Percentiles rank a stretch among this genome's conserved stretches.
phyloP scores from a whole-genome alignment of 2,888 invertebrate genomes.

The Achlya flavicornis region DNA sequence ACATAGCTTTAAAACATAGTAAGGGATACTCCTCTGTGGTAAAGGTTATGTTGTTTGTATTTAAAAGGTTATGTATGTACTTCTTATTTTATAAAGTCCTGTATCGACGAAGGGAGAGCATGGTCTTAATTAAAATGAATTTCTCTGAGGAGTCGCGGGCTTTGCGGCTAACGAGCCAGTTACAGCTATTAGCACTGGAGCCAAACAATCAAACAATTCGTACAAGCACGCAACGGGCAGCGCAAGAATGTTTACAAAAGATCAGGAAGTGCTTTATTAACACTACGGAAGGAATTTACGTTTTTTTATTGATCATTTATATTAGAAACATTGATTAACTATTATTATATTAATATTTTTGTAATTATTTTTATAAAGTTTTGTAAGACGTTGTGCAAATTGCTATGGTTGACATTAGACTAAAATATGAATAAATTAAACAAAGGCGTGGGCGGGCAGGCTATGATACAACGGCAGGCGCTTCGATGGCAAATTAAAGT shows the following conservation, averaged over 20 bases:
- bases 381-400: neutral
- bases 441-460: too few relatives aligned
- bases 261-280: constrained; percentile 33
- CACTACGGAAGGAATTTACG: constrained; percentile 23
- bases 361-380: neutral
- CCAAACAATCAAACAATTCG: constrained; percentile 35
- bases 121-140: constrained; percentile 58
- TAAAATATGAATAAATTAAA: too few relatives aligned
- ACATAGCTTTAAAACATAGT: too few relatives aligned
- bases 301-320: constrained; percentile 9
- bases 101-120: constrained; percentile 27
- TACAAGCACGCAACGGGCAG: constrained; percentile 26
- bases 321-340: constrained; percentile 1
- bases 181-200: constrained; percentile 39
- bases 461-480: too few relatives aligned
- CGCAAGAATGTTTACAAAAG: constrained; percentile 21
- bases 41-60: neutral
- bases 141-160: constrained; percentile 37
- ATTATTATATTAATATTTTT: neutral
- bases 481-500: too few relatives aligned
- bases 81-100: neutral
- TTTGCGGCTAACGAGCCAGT: constrained; percentile 39
- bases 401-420: too few relatives aligned
- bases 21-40: too few relatives aligned
- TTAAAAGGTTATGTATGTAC: too few relatives aligned